A percentile compares a stretch with the other conserved stretches of the same genome.
Conservation (phyloP, 2,113 vertebrate genomes). For the Phylloscopus trochilus region DNA sequence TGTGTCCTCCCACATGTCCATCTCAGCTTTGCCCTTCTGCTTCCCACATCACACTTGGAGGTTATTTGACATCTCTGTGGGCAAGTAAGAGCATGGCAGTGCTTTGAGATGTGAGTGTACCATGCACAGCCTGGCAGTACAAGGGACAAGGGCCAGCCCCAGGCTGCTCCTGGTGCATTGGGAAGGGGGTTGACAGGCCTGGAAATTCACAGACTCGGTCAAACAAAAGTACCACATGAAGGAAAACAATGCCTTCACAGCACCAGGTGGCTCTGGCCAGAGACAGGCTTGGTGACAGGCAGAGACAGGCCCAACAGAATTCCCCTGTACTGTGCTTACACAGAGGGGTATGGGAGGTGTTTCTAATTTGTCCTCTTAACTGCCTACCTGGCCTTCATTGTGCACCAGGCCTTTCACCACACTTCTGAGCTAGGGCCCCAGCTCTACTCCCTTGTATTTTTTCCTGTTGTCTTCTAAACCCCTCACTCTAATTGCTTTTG, state of each 20-base stretch:
- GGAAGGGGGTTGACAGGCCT: not conserved
- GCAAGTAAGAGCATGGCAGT: not conserved
- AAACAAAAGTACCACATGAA: not conserved
- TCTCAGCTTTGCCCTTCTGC: not conserved
- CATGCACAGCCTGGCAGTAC: not conserved
- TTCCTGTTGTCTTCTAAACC: not conserved
- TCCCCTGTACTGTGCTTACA: not conserved
- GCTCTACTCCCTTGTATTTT: not conserved
- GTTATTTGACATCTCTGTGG: not conserved
- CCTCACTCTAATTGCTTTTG: not conserved
- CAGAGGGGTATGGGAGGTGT: not conserved
- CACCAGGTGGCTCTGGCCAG: not conserved
- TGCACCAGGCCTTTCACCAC: not conserved
- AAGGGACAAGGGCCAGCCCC: not conserved
- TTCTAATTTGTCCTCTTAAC: not conserved
- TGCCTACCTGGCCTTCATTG: not conserved
- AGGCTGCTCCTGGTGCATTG: not conserved
- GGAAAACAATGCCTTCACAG: not conserved
- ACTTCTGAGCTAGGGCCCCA: not conserved
- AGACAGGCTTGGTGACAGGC: rapidly evolving
- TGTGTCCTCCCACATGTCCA: not conserved
- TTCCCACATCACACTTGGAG: not conserved
- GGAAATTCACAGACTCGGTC: not conserved
- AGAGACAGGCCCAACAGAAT: not conserved
- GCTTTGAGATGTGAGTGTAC: not conserved